phyloP scores from a whole-genome alignment of 2,113 vertebrate genomes.

The Trichechus manatus region DNA sequence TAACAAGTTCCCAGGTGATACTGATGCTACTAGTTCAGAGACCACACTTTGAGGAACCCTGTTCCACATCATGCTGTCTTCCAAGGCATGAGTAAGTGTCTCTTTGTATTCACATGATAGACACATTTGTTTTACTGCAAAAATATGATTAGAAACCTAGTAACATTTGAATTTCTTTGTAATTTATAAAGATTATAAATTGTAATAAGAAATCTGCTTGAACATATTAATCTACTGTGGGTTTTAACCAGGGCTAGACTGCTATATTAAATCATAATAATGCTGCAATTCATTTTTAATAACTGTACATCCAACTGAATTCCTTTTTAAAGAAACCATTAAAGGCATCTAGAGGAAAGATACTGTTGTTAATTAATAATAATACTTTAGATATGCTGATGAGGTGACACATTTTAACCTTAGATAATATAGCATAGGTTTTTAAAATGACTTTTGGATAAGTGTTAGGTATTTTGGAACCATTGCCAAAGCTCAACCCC shows the following conservation, averaged over 20 bases:
- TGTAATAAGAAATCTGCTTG: slow-evolving; percentile 26
- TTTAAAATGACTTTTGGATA: slow-evolving; percentile 45
- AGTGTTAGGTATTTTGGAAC: slow-evolving; percentile 25
- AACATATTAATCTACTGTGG: neutral
- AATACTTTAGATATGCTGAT: slow-evolving; percentile 26
- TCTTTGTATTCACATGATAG: neutral
- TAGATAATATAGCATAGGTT: neutral
- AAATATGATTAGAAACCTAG: slow-evolving; percentile 40
- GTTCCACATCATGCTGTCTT: neutral
- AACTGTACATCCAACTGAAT: neutral
- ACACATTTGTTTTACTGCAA: neutral
- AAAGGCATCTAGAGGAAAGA: slow-evolving; percentile 9
- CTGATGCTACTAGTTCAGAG: neutral
- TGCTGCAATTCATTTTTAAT: slow-evolving; percentile 27
- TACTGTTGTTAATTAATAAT: neutral
- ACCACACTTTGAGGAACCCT: neutral
- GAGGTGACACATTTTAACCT: slow-evolving; percentile 23
- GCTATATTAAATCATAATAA: neutral
- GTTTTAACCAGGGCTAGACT: neutral
- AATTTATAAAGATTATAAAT: neutral
- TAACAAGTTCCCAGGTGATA: neutral
- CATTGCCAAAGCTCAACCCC: neutral
- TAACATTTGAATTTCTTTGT: neutral
- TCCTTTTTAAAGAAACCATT: neutral
- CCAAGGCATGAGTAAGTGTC: neutral